Evolutionary conservation across 1,140 invertebrate species (phyloP), one percentile per base, ranked within the genome.

Genomic region (Diploscapter pachys): DNA sequence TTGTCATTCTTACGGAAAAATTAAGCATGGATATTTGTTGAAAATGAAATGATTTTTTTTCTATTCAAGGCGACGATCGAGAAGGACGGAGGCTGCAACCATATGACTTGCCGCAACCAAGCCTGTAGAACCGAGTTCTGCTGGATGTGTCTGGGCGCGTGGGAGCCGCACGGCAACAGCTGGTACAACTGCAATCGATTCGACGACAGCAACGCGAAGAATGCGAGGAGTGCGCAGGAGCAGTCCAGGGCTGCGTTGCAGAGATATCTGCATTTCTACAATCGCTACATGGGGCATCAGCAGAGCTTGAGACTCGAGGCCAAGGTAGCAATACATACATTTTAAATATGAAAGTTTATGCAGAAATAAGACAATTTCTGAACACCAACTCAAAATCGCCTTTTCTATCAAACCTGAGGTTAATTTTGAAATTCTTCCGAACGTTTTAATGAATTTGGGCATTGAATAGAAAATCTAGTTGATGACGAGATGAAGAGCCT

Each of bases 281-380:
- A 98, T 89, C 91, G 96, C 66, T 98, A 97, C 86, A 96, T 98
- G 93, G 98, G 98, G 89, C 96, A 98, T 88, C 95, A 96, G 93
- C 94, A 98, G 87, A 96, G 93, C 78, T 89, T 98, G 78, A 95
- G 96, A 88, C 96, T 98, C 88, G 96, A 98, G 87, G 92, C 93
- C 87, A 98, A 98, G 89, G 87, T 89, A 81, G 50, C 31, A 31
- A 31, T 31, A 31, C 31, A 31, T 31, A 31, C 31, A 31, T 31
- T 31, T 49, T 65, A 4, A 6, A 5, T 54, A 57, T 62, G 9
- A 4, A 3, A 49, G 2, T 5, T 56, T 75, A 50, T 8, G 4
- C 63, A 8, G 71, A 31, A 57, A 1, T 31, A 31, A 31, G 31
- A 31, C 31, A 31, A 31, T 31, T 31, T 31, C 31, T 31, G 31